Evolutionary conservation across 1,140 invertebrate species (phyloP).

Genomic region (Leptopilina clavipes): DNA sequence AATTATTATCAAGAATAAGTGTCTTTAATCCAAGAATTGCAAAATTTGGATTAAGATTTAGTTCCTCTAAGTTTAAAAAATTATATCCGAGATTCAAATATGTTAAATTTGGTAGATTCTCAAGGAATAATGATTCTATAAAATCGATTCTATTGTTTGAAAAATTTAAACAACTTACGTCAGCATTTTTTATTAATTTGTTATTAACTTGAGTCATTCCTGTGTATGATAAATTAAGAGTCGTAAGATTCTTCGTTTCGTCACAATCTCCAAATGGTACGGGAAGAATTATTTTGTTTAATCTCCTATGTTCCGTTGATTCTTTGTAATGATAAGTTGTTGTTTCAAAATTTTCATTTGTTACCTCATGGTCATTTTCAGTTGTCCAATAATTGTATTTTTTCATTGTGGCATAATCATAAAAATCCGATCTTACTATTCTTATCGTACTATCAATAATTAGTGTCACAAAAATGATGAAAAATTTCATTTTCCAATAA

Average conservation of each 20-base stretch:
- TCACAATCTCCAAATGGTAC: not conserved
- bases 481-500: too few species aligned
- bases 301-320: not conserved
- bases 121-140: not conserved
- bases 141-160: not conserved
- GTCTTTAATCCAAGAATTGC: not conserved
- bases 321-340: too few species aligned
- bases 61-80: not conserved
- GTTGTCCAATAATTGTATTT: too few species aligned
- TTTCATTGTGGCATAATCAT: too few species aligned
- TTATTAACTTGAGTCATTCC: not conserved
- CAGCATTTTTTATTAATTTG: not conserved
- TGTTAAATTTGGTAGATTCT: not conserved
- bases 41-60: not conserved
- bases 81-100: not conserved
- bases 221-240: not conserved
- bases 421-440: too few species aligned
- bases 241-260: not conserved
- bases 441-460: too few species aligned
- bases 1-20: constrained; percentile 3
- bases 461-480: too few species aligned
- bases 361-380: too few species aligned
- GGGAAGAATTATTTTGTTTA: not conserved
- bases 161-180: not conserved
- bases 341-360: too few species aligned